These are phyloP conservation scores for Varecia variegata DNA, from an alignment of 2,797 vertebrate genomes.

Conservation along the genomic window DNA sequence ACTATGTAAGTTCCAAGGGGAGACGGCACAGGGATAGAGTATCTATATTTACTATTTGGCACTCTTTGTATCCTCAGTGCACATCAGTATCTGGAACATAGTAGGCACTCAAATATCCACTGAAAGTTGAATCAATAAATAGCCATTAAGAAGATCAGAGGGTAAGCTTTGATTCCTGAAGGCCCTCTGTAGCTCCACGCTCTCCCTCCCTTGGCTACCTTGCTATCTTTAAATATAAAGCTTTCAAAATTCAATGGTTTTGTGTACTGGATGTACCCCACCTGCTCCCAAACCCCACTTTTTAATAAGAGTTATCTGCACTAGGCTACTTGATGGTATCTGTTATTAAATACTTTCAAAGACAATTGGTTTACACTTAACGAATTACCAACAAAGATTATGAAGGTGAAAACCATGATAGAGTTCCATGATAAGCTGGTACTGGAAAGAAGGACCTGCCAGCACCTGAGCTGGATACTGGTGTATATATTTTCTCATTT, in stretches of 20 bases:
- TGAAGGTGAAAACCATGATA: not conserved
- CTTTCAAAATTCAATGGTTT: not conserved
- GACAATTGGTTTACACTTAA: conserved; percentile 20
- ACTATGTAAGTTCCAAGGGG: not conserved
- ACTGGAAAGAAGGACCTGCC: not conserved
- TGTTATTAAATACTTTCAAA: not conserved
- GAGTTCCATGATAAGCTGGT: conserved; percentile 12
- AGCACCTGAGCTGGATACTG: not conserved
- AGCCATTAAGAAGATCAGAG: not conserved
- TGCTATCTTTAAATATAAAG: not conserved
- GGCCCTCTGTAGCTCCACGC: not conserved
- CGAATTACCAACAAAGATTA: not conserved
- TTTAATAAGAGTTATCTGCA: not conserved
- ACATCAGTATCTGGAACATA: not conserved
- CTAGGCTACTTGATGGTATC: not conserved
- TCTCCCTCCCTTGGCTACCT: not conserved
- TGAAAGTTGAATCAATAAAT: not conserved
- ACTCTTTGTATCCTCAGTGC: not conserved
- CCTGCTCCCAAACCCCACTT: not conserved
- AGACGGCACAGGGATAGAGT: not conserved
- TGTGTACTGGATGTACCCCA: not conserved
- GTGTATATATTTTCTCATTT: not conserved
- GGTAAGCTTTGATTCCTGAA: not conserved
- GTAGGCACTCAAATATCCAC: not conserved
- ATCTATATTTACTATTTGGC: not conserved